These are phyloP conservation scores for Ibycter americanus DNA, from an alignment of 2,797 vertebrate genomes.

Conservation along the genomic window DNA sequence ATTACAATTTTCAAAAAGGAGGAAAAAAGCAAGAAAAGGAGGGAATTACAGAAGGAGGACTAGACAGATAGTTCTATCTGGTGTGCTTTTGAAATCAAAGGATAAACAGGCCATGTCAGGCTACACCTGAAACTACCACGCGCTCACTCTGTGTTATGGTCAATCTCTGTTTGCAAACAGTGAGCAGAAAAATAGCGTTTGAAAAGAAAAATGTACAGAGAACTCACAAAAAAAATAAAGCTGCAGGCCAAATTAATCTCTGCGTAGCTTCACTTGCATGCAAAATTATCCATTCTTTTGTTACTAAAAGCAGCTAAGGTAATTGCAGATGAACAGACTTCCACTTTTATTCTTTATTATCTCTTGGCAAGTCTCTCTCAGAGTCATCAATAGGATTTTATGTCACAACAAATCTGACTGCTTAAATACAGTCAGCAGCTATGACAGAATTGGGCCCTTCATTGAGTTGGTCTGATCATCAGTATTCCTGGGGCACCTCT, in stretches of 20 bases:
- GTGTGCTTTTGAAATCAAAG: not conserved
- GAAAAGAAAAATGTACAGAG: slow-evolving; percentile 1
- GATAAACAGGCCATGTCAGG: not conserved
- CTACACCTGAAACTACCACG: not conserved
- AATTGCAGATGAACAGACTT: slow-evolving; percentile 42
- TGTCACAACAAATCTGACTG: slow-evolving; percentile 30
- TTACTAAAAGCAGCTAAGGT: slow-evolving; percentile 43
- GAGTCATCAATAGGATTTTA: slow-evolving; percentile 18
- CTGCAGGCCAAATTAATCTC: slow-evolving; percentile 36
- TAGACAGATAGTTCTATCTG: not conserved
- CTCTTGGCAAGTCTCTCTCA: slow-evolving; percentile 9
- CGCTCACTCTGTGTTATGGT: not conserved
- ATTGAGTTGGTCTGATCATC: not conserved
- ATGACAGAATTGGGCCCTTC: not conserved
- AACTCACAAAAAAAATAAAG: slow-evolving; percentile 5
- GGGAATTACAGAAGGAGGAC: not conserved
- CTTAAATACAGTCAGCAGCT: not conserved
- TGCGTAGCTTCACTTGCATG: not conserved
- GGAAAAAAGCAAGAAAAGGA: not conserved
- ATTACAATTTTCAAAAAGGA: not conserved
- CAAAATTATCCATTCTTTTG: slow-evolving; percentile 40
- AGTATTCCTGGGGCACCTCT: not conserved
- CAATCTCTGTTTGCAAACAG: slow-evolving; percentile 21
- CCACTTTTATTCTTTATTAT: slow-evolving; percentile 28
- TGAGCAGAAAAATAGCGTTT: not conserved